These are phyloP conservation scores for Neofelis nebulosa DNA, from an alignment of 2,113 vertebrate species.

Conservation along the genomic window DNA sequence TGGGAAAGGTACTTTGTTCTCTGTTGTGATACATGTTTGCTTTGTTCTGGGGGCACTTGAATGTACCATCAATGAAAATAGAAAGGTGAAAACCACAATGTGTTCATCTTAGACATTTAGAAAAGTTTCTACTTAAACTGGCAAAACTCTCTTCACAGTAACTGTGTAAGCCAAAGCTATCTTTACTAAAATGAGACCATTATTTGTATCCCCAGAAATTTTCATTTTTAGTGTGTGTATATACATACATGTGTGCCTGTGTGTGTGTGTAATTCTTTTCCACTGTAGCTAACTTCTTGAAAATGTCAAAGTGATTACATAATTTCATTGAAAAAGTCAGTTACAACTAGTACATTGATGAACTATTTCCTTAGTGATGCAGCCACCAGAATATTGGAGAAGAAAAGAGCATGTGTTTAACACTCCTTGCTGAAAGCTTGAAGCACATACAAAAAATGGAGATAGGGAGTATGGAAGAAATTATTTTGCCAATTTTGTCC, in stretches of 20 bases:
- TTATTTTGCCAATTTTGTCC: constrained; percentile 44
- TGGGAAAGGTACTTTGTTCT: neutral
- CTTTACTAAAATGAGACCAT: constrained; percentile 24
- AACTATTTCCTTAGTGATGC: constrained; percentile 56
- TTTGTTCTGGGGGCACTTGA: constrained; percentile 37
- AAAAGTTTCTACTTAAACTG: constrained; percentile 55
- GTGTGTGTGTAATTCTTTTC: neutral
- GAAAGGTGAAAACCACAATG: constrained; percentile 46
- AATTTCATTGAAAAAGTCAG: constrained; percentile 67
- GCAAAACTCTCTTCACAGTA: constrained; percentile 50
- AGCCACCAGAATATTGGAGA: constrained; percentile 34
- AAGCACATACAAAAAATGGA: neutral
- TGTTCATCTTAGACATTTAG: constrained; percentile 13
- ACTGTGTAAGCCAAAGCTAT: neutral
- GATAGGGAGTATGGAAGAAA: constrained; percentile 46
- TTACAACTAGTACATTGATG: constrained; percentile 51
- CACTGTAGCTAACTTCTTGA: constrained; percentile 5
- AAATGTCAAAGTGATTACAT: constrained; percentile 47
- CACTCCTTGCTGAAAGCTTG: constrained; percentile 43
- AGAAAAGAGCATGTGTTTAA: constrained; percentile 62
- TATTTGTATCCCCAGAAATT: constrained; percentile 30
- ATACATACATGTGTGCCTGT: neutral
- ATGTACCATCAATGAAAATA: constrained; percentile 2
- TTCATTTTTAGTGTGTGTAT: neutral
- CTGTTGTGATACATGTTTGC: constrained; percentile 39